A percentile compares a stretch with the other conserved stretches of the same genome.
Evolutionary conservation across 1,140 invertebrate species (phyloP).

Genomic region (Drosophila chauvacae): DNA sequence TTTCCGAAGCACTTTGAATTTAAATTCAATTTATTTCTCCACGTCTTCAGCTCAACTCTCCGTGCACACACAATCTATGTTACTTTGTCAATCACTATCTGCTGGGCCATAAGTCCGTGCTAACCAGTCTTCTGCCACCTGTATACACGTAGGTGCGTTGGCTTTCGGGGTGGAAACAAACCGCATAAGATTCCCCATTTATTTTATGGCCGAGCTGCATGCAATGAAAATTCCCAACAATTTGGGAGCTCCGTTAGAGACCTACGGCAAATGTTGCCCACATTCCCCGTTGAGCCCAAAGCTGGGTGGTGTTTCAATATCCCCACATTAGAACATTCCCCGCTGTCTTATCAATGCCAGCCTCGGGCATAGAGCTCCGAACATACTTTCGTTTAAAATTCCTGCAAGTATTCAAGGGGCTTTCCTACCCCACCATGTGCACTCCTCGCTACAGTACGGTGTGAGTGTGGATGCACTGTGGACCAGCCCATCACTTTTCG

Average conservation of each 20-base stretch:
- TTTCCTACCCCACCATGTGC: neutral
- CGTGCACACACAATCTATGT: slow-evolving; percentile 9
- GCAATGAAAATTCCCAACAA: slow-evolving; percentile 65
- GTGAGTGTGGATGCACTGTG: slow-evolving; percentile 21
- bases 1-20: neutral
- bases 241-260: slow-evolving; percentile 9
- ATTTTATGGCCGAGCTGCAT: slow-evolving; percentile 75
- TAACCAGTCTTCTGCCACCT: slow-evolving; percentile 29
- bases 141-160: slow-evolving; percentile 43
- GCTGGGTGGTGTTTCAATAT: slow-evolving; percentile 38
- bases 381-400: slow-evolving; percentile 48
- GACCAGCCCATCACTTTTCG: neutral
- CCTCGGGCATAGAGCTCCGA: slow-evolving; percentile 36
- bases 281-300: slow-evolving; percentile 17
- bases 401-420: slow-evolving; percentile 25
- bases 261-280: slow-evolving; percentile 11
- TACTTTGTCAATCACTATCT: slow-evolving; percentile 65
- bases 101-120: slow-evolving; percentile 32
- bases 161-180: slow-evolving; percentile 10
- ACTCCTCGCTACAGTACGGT: neutral
- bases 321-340: slow-evolving; percentile 48
- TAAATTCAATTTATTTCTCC: slow-evolving; percentile 4
- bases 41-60: slow-evolving; percentile 6
- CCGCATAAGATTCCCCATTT: slow-evolving; percentile 72
- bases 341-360: slow-evolving; percentile 68